phyloP scores from a whole-genome alignment of 2,797 vertebrate species.

The Intellagama lesueurii region DNA sequence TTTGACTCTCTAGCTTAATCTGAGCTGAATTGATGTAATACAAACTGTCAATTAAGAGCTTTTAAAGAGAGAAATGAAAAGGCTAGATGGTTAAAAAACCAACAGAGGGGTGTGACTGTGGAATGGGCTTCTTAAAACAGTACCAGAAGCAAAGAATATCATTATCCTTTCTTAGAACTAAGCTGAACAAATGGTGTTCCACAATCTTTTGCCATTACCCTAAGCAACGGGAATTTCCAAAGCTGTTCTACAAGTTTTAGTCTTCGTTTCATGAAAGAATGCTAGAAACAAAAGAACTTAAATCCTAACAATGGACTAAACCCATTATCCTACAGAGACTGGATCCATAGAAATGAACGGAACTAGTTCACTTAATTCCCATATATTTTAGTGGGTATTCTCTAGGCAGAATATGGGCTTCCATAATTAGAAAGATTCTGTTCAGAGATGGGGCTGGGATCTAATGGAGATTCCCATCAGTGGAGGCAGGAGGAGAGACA shows the following conservation, averaged over 20 bases:
- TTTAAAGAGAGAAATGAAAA: constrained; percentile 16
- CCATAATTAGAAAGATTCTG: neutral
- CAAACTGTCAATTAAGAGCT: constrained; percentile 23
- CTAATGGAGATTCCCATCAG: neutral
- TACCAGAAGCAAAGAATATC: neutral
- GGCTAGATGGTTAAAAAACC: neutral
- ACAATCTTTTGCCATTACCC: neutral
- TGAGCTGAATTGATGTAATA: constrained; percentile 32
- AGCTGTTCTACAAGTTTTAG: too few relatives aligned
- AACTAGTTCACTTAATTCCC: too few relatives aligned
- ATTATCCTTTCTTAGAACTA: neutral
- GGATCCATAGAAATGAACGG: neutral
- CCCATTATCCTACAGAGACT: neutral
- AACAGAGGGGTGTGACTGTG: neutral
- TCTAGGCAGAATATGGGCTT: neutral
- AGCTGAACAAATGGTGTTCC: neutral
- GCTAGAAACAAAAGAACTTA: neutral
- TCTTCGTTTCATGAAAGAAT: neutral
- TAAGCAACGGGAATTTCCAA: neutral
- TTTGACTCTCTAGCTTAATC: constrained; percentile 41
- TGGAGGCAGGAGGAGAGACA: neutral
- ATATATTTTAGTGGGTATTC: too few relatives aligned
- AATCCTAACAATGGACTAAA: neutral
- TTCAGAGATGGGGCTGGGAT: neutral
- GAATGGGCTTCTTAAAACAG: neutral